Conservation (phyloP, 2,797 vertebrate species). For the Anguilla pacifica region DNA sequence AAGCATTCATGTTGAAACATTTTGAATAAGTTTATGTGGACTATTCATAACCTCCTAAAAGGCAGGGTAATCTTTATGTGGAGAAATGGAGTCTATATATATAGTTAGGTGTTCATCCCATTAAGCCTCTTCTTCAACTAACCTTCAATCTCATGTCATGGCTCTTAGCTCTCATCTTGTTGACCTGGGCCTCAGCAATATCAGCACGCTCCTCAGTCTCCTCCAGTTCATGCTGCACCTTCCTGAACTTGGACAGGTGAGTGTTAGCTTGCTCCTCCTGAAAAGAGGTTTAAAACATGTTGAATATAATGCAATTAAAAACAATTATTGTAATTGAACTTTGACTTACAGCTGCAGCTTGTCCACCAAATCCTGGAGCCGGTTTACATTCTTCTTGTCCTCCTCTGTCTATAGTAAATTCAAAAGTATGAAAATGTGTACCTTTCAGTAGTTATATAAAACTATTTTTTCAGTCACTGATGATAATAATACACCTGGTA, state of each 20-base stretch:
- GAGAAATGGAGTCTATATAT: background rate
- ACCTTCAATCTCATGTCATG: conserved; percentile 64
- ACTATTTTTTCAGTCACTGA: background rate
- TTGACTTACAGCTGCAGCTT: conserved; percentile 86
- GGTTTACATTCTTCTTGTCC: conserved; percentile 85
- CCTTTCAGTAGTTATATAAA: background rate
- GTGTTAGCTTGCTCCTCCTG: conserved; percentile 90
- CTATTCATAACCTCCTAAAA: background rate
- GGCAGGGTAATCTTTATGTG: background rate
- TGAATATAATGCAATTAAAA: background rate
- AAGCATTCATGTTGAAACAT: background rate
- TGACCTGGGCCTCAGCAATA: conserved; percentile 90
- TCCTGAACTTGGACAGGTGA: conserved; percentile 83
- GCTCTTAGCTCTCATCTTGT: conserved; percentile 87
- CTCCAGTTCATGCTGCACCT: conserved; percentile 87
- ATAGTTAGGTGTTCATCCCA: background rate
- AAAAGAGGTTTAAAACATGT: background rate
- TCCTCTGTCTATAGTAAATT: conserved; percentile 74
- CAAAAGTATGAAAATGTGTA: background rate
- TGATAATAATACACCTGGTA: conserved; percentile 72
- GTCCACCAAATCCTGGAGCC: conserved; percentile 90
- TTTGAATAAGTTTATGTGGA: background rate
- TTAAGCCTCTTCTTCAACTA: background rate
- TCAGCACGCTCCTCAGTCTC: conserved; percentile 87
- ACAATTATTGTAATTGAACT: background rate